A percentile compares a stretch with the other conserved stretches of the same genome.
Conservation (phyloP, 1,140 invertebrate species). For the Geopemphigus sp. region DNA sequence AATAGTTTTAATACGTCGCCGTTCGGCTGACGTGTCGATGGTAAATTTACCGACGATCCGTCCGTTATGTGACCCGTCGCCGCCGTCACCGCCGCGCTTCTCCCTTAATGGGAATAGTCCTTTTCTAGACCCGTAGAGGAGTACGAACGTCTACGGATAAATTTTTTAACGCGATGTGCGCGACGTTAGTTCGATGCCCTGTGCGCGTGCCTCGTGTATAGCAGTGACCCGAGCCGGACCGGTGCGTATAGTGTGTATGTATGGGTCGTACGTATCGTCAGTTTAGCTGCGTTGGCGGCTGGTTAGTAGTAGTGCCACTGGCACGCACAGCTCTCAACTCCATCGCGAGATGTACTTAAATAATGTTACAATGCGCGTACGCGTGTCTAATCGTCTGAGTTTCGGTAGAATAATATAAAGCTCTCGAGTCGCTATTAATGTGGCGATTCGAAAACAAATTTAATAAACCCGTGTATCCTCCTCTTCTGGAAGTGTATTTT, state of each 20-base stretch:
- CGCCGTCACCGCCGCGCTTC: background rate
- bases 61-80: slow-evolving; percentile 21
- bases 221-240: background rate
- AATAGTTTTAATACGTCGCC: too few relatives aligned
- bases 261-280: too few relatives aligned
- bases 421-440: slow-evolving; percentile 5
- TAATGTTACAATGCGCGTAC: background rate
- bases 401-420: too few relatives aligned
- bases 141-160: background rate
- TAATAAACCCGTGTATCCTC: slow-evolving; percentile 8
- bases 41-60: background rate
- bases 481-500: slow-evolving; percentile 31
- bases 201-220: background rate
- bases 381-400: too few relatives aligned
- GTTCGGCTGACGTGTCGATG: background rate
- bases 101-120: slow-evolving; percentile 20
- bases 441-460: slow-evolving; percentile 24
- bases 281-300: too few relatives aligned
- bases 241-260: too few relatives aligned
- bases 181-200: slow-evolving; percentile 14
- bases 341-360: background rate
- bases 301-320: background rate
- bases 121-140: slow-evolving; percentile 3
- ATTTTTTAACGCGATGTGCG: slow-evolving; percentile 16
- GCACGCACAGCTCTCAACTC: background rate